Conservation (phyloP, 2,888 invertebrate species). For the Drosophila affinis region DNA sequence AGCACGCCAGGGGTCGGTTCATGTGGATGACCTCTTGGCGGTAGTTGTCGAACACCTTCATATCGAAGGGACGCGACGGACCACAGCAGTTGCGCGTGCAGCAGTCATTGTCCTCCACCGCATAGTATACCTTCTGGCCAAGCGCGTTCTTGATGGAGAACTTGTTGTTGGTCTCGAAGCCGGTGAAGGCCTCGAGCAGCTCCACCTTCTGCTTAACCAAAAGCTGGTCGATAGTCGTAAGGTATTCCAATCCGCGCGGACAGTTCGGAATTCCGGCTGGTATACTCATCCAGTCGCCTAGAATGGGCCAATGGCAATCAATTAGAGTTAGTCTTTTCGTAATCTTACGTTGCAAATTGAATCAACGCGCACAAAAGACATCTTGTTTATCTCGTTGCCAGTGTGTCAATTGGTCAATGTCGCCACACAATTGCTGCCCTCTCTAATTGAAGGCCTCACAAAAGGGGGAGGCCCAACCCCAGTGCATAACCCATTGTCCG, state of each 20-base stretch:
- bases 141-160: constrained; percentile 91
- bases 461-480: constrained; percentile 39
- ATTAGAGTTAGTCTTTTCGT: neutral
- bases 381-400: constrained; percentile 38
- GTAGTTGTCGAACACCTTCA: constrained; percentile 92
- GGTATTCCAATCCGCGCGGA: constrained; percentile 95
- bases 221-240: constrained; percentile 93
- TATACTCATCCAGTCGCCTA: constrained; percentile 88
- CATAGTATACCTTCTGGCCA: constrained; percentile 91
- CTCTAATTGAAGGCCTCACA: constrained; percentile 60
- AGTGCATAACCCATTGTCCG: constrained; percentile 38
- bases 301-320: neutral
- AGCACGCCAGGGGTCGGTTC: constrained; percentile 91
- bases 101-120: constrained; percentile 93
- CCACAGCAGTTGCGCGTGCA: constrained; percentile 94
- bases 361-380: constrained; percentile 30
- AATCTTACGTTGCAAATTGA: constrained; percentile 25
- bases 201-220: constrained; percentile 93
- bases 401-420: constrained; percentile 74
- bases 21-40: constrained; percentile 94
- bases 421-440: constrained; percentile 59
- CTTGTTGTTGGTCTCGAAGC: constrained; percentile 95
- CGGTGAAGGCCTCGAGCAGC: constrained; percentile 88
- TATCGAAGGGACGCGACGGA: constrained; percentile 91
- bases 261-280: constrained; percentile 90